Base-by-base conservation (phyloP, 2,113 vertebrate species). In the Columba janthina region DNA sequence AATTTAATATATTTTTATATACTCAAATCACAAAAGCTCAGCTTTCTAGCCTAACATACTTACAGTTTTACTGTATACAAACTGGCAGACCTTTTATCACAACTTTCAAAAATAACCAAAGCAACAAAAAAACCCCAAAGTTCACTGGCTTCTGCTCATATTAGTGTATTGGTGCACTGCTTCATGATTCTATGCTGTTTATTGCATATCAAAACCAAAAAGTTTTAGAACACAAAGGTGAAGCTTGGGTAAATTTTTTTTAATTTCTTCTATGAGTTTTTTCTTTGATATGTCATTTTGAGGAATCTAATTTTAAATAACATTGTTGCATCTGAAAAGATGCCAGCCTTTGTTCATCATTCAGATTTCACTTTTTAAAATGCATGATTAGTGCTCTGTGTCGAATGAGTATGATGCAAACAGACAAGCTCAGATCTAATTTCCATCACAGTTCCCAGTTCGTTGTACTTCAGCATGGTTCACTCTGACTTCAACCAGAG, bases 381-480 rank as follows among this genome's bases (percentile, higher is more conserved):
- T 32, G 28, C 11, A 31, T 56, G 11, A 42, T 62, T 34, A 53
- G 29, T 75, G 29, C 31, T 19, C 22, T 75, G 18, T 48, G 34
- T 44, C 74, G 57, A 54, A 61, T 26, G 28, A 50, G 14, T 20
- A 36, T 48, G 57, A 16, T 13, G 25, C n/a, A 44, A 79, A 56
- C 29, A 57, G 53, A 36, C 19, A 44, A 79, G 40, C 48, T 31
- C 19, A 40, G n/a, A 6, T 54, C 12, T 50, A 8, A 62, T 77
- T 83, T 67, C 2, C 0, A 0, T 56, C 70, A 5, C 3, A 32
- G 11, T 9, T 9, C 11, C n/a, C 80, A 22, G 4, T 61, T 51
- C 50, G 1, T 0, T 29, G 40, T 58, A 8, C 13, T 88, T 76
- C 32, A 15, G 10, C 51, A 60, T 11, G 38, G 15, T 62, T 89